A percentile compares a stretch with the other conserved stretches of the same genome.
Conservation (phyloP, 1,140 invertebrate species). For the Eriosoma lanigerum region DNA sequence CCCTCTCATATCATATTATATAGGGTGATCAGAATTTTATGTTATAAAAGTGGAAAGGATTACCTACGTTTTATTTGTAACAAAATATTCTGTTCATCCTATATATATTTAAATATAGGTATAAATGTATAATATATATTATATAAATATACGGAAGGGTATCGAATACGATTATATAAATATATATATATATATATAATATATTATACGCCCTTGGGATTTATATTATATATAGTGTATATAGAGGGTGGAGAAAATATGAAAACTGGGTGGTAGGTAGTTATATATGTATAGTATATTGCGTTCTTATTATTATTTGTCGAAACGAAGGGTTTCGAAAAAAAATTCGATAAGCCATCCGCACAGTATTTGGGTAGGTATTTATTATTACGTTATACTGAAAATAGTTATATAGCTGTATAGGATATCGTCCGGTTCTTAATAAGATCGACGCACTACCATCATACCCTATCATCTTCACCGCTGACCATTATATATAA, state of each 20-base stretch:
- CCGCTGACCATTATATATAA: background rate
- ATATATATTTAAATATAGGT: background rate
- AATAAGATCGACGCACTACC: background rate
- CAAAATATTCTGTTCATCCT: no score
- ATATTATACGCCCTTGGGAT: background rate
- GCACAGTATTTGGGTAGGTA: slow-evolving; percentile 23
- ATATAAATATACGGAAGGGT: background rate
- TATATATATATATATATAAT: no score
- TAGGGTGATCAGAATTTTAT: no score
- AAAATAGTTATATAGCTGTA: slow-evolving; percentile 17
- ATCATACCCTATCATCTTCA: background rate
- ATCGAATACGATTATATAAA: slow-evolving; percentile 5
- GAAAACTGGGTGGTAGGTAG: background rate
- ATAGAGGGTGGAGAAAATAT: background rate
- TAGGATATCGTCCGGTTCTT: background rate
- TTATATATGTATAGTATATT: background rate
- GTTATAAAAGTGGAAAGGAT: no score
- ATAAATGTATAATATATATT: background rate
- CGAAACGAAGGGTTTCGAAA: slow-evolving; percentile 15
- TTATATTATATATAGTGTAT: background rate
- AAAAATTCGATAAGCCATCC: slow-evolving; percentile 35
- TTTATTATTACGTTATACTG: slow-evolving; percentile 26
- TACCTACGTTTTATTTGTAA: no score
- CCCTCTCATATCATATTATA: slow-evolving; percentile 4
- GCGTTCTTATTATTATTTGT: slow-evolving; percentile 21